These are phyloP conservation scores for Drosophila virilis DNA, from an alignment of 1,140 invertebrate species.

Conservation along the genomic window DNA sequence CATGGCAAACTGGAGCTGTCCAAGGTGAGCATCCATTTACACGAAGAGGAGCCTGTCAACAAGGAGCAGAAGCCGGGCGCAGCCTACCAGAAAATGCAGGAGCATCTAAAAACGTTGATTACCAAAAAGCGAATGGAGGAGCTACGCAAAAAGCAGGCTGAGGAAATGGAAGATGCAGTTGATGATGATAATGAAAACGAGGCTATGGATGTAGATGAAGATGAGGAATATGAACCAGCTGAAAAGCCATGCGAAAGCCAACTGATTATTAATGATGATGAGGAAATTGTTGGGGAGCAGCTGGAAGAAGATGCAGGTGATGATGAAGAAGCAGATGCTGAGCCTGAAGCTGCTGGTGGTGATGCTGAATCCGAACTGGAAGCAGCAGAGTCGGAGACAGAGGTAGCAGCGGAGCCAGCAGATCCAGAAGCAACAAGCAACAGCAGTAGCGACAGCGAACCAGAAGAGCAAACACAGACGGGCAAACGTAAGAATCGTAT, in stretches of 20 bases:
- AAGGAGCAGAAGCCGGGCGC: slow-evolving; percentile 86
- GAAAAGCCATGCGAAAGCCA: slow-evolving; percentile 64
- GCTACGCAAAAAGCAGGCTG: slow-evolving; percentile 85
- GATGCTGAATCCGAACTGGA: slow-evolving; percentile 6
- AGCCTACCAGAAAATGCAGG: slow-evolving; percentile 85
- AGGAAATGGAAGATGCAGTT: slow-evolving; percentile 66
- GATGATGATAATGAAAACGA: slow-evolving; percentile 57
- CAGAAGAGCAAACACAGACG: slow-evolving; percentile 18
- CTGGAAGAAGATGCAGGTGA: slow-evolving; percentile 65
- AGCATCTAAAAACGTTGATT: slow-evolving; percentile 87
- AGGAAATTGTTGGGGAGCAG: slow-evolving; percentile 66
- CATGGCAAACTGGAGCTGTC: slow-evolving; percentile 80
- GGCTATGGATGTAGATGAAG: slow-evolving; percentile 55
- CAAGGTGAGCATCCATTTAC: slow-evolving; percentile 71
- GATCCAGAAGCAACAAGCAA: slow-evolving; percentile 47
- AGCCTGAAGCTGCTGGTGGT: slow-evolving; percentile 11
- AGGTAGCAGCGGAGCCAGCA: slow-evolving; percentile 53
- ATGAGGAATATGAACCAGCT: slow-evolving; percentile 72
- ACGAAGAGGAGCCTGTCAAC: slow-evolving; percentile 73
- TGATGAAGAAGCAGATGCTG: slow-evolving; percentile 23
- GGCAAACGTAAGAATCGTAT: slow-evolving; percentile 66
- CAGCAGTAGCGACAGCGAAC: slow-evolving; percentile 27
- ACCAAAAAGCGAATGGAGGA: slow-evolving; percentile 84
- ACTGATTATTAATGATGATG: slow-evolving; percentile 62
- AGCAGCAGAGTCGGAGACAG: slow-evolving; percentile 13